Conservation (phyloP, 2,888 invertebrate species). For the Parnassius orleans region DNA sequence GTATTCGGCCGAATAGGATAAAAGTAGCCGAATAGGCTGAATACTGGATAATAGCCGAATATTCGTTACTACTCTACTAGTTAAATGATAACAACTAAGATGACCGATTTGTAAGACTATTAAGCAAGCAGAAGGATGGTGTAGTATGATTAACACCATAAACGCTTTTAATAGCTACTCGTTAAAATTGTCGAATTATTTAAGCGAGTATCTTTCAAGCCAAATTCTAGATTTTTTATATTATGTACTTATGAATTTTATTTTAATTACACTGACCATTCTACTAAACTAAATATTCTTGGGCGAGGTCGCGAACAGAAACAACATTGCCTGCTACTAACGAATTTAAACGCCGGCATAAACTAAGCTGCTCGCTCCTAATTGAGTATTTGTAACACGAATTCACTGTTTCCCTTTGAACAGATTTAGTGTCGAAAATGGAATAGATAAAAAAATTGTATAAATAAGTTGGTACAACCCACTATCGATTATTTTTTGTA, state of each 20-base stretch:
- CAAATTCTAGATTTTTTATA: too few species aligned
- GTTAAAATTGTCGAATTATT: too few species aligned
- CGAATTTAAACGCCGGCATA: slow-evolving; percentile 79
- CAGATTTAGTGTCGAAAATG: slow-evolving; percentile 31
- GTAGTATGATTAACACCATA: too few species aligned
- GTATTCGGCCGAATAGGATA: too few species aligned
- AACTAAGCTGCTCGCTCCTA: slow-evolving; percentile 71
- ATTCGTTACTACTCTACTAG: too few species aligned
- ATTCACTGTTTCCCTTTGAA: slow-evolving; percentile 58
- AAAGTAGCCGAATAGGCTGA: too few species aligned
- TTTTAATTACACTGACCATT: background rate
- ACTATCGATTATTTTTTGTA: background rate
- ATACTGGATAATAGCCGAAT: too few species aligned
- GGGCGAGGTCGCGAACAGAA: slow-evolving; percentile 51
- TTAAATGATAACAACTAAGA: too few species aligned
- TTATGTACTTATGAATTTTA: background rate
- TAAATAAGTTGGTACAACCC: background rate
- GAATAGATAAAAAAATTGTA: slow-evolving; percentile 11
- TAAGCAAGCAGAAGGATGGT: too few species aligned
- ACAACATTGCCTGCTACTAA: slow-evolving; percentile 65
- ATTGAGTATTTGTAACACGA: slow-evolving; percentile 76
- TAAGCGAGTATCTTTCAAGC: too few species aligned
- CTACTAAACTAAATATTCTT: slow-evolving; percentile 39
- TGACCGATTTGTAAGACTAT: too few species aligned
- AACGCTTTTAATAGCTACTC: too few species aligned